Percentiles rank a stretch among this genome's conserved stretches.
These are phyloP conservation scores for Elysia chlorotica DNA, from an alignment of 1,140 invertebrate genomes.

Conservation along the genomic window DNA sequence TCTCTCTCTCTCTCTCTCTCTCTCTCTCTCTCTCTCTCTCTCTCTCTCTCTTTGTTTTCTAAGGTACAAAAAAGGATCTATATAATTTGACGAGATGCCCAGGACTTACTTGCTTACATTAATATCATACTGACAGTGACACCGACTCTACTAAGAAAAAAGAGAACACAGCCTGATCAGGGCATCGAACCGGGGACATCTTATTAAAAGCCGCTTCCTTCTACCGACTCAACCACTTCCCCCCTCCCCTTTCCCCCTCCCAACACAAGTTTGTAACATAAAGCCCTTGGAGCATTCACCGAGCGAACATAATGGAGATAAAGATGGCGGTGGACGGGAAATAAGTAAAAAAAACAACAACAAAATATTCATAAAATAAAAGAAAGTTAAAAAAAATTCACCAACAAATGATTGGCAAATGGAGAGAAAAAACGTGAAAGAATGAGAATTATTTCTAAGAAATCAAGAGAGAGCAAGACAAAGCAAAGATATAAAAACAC, in stretches of 20 bases:
- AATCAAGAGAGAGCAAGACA: too few relatives aligned
- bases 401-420: too few relatives aligned
- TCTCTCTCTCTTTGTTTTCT: neutral
- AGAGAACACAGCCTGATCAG: neutral
- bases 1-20: neutral
- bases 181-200: neutral
- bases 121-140: neutral
- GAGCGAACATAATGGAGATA: too few relatives aligned
- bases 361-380: too few relatives aligned
- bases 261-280: too few relatives aligned
- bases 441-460: neutral
- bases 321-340: too few relatives aligned
- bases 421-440: slow-evolving; percentile 10
- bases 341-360: too few relatives aligned
- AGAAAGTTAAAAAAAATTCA: too few relatives aligned
- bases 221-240: neutral
- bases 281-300: too few relatives aligned
- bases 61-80: neutral
- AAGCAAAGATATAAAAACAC: too few relatives aligned
- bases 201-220: neutral
- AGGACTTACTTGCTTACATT: neutral
- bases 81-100: too few relatives aligned
- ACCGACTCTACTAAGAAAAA: neutral
- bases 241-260: neutral
- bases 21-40: neutral